Base-by-base conservation (phyloP, 2,888 invertebrate genomes). In the Petrophora chlorosata region DNA sequence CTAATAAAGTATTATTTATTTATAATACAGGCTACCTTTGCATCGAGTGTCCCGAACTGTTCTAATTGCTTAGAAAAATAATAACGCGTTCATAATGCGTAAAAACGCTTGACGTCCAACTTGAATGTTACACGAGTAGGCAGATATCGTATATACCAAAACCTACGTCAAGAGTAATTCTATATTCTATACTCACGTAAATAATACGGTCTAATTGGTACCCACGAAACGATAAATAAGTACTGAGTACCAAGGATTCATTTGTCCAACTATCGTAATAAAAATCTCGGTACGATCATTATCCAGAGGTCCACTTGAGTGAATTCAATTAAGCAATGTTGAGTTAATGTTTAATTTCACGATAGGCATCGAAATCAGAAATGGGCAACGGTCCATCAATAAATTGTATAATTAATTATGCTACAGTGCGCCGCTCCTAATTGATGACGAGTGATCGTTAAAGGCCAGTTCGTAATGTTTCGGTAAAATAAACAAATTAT, bases 391-490 rank as follows among this genome's bases (percentile, higher is more conserved):
- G 50, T 12, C 39, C 49, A 45, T 57, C 52, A 47, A 50, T 54
- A 48, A 57, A 53, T 50, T 47, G 30, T 49, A 44, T 57, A 57
- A 60, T 60, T 56, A 54, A 50, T 56, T 42, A 47, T 51, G 38
- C 42, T 45, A 57, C 45, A 44, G 28, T 36, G 36, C 45, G 33
- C 25, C 47, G 49, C 40, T 38, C 36, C 38, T 55, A 53, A 58
- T 61, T 57, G 50, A 40, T 55, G 56, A 40, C 34, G 39, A 39
- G 44, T 45, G 26, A 38, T 36, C 13, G 35, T 26, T 30, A 28
- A n/a, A 32, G 29, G 30, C 19, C 29, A 34, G 35, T 46, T 53
- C 32, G 33, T 29, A 49, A 45, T 44, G 26, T 44, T 47, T 26
- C 13, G 13, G 28, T 38, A 40, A 30, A 30, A 38, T 39, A 22